Evolutionary conservation across 2,888 invertebrate species (phyloP).

Genomic region (Lycaena phlaeas): DNA sequence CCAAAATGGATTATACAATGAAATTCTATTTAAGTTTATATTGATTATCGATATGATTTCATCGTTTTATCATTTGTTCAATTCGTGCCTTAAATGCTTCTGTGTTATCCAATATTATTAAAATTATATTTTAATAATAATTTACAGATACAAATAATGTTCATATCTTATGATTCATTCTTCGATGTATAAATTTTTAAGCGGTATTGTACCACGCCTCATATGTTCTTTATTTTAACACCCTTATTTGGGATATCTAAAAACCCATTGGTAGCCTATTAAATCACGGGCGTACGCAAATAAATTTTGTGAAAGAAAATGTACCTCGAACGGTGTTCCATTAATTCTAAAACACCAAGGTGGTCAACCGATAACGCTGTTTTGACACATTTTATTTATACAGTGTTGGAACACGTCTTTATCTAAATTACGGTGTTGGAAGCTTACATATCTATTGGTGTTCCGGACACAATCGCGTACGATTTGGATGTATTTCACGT

Average conservation of each 20-base stretch:
- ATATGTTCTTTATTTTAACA: too few species aligned
- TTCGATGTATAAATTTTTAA: too few species aligned
- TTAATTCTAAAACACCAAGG: slow-evolving; percentile 58
- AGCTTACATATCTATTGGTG: slow-evolving; percentile 50
- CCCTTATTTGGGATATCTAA: too few species aligned
- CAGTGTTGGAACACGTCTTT: slow-evolving; percentile 50
- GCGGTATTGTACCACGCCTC: too few species aligned
- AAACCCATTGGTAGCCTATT: slow-evolving; percentile 10
- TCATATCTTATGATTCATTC: too few species aligned
- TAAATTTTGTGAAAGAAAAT: slow-evolving; percentile 27
- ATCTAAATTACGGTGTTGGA: slow-evolving; percentile 66
- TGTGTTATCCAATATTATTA: too few species aligned
- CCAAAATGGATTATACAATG: not conserved
- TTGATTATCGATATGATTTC: not conserved
- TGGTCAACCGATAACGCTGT: slow-evolving; percentile 60
- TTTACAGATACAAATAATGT: too few species aligned
- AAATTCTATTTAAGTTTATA: slow-evolving; percentile 5
- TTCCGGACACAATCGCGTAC: slow-evolving; percentile 46
- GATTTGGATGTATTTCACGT: slow-evolving; percentile 28
- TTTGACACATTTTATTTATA: slow-evolving; percentile 60
- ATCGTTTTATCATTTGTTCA: not conserved
- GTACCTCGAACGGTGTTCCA: slow-evolving; percentile 41
- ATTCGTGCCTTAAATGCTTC: too few species aligned
- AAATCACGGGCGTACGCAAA: slow-evolving; percentile 17
- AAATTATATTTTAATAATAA: too few species aligned